phyloP scores from a whole-genome alignment of 2,113 vertebrate species.

The Eptesicus fuscus region DNA sequence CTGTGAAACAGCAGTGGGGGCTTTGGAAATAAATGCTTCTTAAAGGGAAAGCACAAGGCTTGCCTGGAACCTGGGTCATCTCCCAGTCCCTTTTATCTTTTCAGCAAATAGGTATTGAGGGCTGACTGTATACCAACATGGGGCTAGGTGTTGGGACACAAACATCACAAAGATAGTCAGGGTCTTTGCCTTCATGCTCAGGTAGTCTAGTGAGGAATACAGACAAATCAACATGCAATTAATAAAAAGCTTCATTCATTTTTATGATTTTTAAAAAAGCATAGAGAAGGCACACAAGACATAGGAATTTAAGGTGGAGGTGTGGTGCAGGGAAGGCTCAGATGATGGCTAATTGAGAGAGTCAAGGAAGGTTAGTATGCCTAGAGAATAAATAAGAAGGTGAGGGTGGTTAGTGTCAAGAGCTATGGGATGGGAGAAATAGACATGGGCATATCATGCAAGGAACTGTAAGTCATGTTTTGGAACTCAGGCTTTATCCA shows the following conservation, averaged over 20 bases:
- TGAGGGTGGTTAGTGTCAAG: rapidly evolving
- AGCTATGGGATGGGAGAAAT: not conserved
- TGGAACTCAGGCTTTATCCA: not conserved
- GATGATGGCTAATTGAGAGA: not conserved
- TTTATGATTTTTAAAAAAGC: not conserved
- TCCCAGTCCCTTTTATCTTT: constrained; percentile 18
- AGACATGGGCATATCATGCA: too few relatives aligned
- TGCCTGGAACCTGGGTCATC: constrained; percentile 10
- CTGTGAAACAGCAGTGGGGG: not conserved
- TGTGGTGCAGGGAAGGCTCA: not conserved
- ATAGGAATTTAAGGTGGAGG: not conserved
- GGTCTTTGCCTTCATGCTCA: not conserved
- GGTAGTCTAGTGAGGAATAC: not conserved
- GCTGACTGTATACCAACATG: not conserved
- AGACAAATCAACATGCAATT: not conserved
- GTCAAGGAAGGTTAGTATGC: not conserved
- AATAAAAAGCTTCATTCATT: not conserved
- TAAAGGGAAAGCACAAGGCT: not conserved
- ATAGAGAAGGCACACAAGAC: not conserved
- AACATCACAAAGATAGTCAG: not conserved
- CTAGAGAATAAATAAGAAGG: not conserved
- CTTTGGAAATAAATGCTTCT: not conserved
- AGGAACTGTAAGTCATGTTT: not conserved
- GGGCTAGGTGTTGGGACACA: not conserved
- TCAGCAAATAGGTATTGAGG: not conserved